A percentile compares a stretch with the other conserved stretches of the same genome.
Evolutionary conservation across 2,888 invertebrate genomes (phyloP).

Genomic region (Platypus cylindrus): DNA sequence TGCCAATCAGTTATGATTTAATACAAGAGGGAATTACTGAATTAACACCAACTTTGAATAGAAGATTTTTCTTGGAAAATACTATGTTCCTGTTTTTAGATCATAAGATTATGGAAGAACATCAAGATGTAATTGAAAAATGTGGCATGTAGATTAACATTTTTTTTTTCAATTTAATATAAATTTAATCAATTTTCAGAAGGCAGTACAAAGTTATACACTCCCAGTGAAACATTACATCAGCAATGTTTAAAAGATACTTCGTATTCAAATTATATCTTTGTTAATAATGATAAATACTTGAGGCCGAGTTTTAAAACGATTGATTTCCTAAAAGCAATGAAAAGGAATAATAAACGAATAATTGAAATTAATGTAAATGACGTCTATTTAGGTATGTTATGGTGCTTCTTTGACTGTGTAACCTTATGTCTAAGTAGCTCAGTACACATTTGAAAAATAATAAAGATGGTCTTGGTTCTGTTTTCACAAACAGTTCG

Average conservation of each 20-base stretch:
- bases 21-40: constrained; percentile 5
- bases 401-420: too few relatives aligned
- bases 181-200: constrained; percentile 3
- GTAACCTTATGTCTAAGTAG: too few relatives aligned
- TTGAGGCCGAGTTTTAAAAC: not conserved
- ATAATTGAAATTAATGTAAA: too few relatives aligned
- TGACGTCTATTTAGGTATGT: too few relatives aligned
- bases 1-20: constrained; percentile 3
- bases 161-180: not conserved
- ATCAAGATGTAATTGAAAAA: constrained; percentile 2
- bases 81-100: constrained; percentile 6
- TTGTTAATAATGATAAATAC: constrained; percentile 1
- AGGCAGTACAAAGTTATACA: not conserved
- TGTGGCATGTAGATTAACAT: constrained; percentile 5
- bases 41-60: not conserved
- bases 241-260: not conserved
- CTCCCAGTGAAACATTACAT: too few relatives aligned
- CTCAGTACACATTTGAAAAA: too few relatives aligned
- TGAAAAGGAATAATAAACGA: not conserved
- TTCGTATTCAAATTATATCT: not conserved
- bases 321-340: not conserved
- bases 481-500: too few relatives aligned
- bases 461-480: too few relatives aligned
- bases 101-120: not conserved
- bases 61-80: constrained; percentile 7